Base-by-base conservation (phyloP, 1,140 invertebrate genomes). In the Solenopsis fugax region DNA sequence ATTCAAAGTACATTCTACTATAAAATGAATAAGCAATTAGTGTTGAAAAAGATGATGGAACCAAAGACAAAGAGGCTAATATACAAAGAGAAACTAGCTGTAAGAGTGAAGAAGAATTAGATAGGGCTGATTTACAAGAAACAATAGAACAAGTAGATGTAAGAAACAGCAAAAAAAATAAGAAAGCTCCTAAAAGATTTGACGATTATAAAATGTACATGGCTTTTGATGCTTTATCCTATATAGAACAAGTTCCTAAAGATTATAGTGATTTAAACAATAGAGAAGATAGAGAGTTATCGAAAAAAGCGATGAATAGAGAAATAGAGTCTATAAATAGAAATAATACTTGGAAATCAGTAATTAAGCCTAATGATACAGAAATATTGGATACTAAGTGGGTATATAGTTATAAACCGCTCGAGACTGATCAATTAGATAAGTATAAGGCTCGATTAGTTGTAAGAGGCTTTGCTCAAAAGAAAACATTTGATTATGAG, bases 321-420 rank as follows among this genome's bases (percentile, higher is more conserved):
- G 69, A 72, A n/a, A 18, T 72, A 72, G 69, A 72, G 18, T 72
- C 69, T 10, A 72, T 54, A 52, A 34, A 16, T 54, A 34, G 54
- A 18, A 12, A 12, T 0, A 72, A 72, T 50, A 72, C 24, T 4
- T 72, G 69, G 24, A 54, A 34, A 7, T 54, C 7, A 34, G 21
- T 50, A 6, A 9, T 69, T 69, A 29, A 69, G 24, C 65, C 65
- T 16, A 69, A 69, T 24, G 12, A 69, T 69, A n/a, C 13, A 50
- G n/a, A n/a, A n/a, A n/a, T n/a, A n/a, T n/a, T n/a, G n/a, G n/a
- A n/a, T n/a, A n/a, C n/a, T n/a, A n/a, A n/a, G n/a, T n/a, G n/a
- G n/a, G n/a, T n/a, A n/a, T n/a, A n/a, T n/a, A n/a, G n/a, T n/a
- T n/a, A n/a, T n/a, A n/a, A n/a, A n/a, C n/a, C n/a, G n/a, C n/a